Evolutionary conservation across 2,797 vertebrate genomes (phyloP).

Genomic region (Pseudochaenichthys georgianus): DNA sequence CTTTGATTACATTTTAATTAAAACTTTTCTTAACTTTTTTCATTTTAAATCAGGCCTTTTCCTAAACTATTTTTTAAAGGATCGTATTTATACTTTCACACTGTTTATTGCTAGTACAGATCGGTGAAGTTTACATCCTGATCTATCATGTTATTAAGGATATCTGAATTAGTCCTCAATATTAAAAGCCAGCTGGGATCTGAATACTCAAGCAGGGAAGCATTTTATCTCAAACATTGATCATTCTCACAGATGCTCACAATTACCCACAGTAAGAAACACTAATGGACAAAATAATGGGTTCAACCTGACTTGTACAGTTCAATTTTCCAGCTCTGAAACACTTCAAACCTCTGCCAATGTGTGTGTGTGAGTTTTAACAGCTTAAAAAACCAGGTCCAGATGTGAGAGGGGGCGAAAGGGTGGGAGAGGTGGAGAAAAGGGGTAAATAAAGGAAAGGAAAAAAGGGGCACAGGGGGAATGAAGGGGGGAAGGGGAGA

Average conservation of each 20-base stretch:
- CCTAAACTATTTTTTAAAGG: no score
- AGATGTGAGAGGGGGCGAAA: conserved; percentile 40
- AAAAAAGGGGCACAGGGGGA: neutral
- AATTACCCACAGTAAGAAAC: conserved; percentile 43
- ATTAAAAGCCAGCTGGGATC: no score
- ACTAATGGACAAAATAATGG: conserved; percentile 24
- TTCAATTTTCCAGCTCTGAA: conserved; percentile 21
- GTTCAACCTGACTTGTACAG: conserved; percentile 33
- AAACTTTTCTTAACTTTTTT: no score
- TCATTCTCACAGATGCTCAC: conserved; percentile 32
- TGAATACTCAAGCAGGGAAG: neutral
- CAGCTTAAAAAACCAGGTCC: conserved; percentile 49
- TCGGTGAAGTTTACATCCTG: no score
- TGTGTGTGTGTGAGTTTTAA: conserved; percentile 22
- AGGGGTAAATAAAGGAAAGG: conserved; percentile 2
- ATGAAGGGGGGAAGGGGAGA: neutral
- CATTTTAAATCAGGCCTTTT: no score
- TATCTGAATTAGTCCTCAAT: no score
- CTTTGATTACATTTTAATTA: no score
- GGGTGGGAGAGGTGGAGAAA: neutral
- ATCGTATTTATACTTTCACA: no score
- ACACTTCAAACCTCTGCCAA: conserved; percentile 13
- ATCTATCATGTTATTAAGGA: no score
- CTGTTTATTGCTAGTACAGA: no score
- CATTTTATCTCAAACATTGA: conserved; percentile 2